These are phyloP conservation scores for Diadema setosum DNA, from an alignment of 35 echinoderm and acorn worm genomes.

Conservation along the genomic window DNA sequence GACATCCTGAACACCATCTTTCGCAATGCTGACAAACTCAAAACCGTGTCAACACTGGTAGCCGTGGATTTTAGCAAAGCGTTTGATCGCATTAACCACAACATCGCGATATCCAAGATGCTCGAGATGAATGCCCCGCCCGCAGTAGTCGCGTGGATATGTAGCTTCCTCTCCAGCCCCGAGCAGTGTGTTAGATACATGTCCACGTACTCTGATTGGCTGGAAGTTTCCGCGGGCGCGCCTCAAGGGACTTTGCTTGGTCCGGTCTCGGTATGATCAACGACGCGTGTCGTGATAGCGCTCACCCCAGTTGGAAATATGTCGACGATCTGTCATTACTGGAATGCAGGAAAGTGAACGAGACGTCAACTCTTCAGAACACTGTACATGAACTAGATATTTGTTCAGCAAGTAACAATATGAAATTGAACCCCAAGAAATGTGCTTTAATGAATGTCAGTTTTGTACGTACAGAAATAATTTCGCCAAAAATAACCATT, in stretches of 20 bases:
- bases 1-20: conserved; percentile 19
- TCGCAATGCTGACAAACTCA: conserved; percentile 26
- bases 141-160: conserved; percentile 34
- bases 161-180: not conserved
- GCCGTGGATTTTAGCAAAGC: conserved; percentile 53
- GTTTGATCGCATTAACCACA: conserved; percentile 20
- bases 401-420: not conserved
- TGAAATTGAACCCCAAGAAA: not conserved
- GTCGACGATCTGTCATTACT: not conserved
- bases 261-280: not conserved
- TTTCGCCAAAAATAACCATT: not conserved
- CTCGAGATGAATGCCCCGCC: not conserved
- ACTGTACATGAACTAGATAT: not conserved
- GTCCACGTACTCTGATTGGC: not conserved
- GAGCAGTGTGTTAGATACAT: conserved; percentile 6
- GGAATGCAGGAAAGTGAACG: not conserved
- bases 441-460: not conserved
- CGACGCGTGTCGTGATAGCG: not conserved
- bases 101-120: conserved; percentile 16
- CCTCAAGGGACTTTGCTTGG: conserved; percentile 19
- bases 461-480: not conserved
- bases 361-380: not conserved
- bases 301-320: not conserved
- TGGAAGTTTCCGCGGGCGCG: not conserved
- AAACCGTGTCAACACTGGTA: not conserved